These are phyloP conservation scores for Gavialis gangeticus DNA, from an alignment of 2,113 vertebrate species.

Conservation along the genomic window DNA sequence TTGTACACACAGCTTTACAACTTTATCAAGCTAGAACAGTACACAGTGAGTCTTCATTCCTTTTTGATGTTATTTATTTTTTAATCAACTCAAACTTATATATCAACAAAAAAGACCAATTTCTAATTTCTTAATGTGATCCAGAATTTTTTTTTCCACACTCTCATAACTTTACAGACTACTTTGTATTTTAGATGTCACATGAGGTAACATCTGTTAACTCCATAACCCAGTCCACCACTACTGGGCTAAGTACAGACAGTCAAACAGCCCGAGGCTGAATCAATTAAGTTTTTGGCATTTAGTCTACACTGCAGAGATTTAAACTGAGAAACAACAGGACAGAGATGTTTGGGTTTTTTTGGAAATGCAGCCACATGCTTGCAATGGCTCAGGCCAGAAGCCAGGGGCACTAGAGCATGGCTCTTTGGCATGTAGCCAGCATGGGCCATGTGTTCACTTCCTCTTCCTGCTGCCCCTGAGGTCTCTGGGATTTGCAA, in stretches of 20 bases:
- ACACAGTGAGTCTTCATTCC: background rate
- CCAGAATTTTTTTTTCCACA: background rate
- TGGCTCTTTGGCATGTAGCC: too few species aligned
- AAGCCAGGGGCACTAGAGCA: too few species aligned
- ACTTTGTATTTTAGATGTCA: background rate
- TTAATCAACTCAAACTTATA: background rate
- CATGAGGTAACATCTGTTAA: background rate
- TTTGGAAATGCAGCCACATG: too few species aligned
- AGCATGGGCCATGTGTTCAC: too few species aligned
- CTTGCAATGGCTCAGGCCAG: too few species aligned
- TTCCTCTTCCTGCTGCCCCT: too few species aligned
- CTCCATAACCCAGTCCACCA: background rate
- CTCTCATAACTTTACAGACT: slow-evolving; percentile 10
- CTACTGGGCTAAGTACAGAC: background rate
- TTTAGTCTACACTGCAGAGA: too few species aligned
- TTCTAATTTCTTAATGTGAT: background rate
- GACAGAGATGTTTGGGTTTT: too few species aligned
- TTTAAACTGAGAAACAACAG: too few species aligned
- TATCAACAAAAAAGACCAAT: background rate
- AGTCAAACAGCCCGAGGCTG: too few species aligned
- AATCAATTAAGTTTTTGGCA: too few species aligned
- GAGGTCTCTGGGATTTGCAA: too few species aligned
- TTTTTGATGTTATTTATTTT: background rate
- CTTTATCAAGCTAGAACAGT: background rate
- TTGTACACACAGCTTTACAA: background rate